phyloP scores from a whole-genome alignment of 2,888 invertebrate species.

The Bembecia ichneumoniformis region DNA sequence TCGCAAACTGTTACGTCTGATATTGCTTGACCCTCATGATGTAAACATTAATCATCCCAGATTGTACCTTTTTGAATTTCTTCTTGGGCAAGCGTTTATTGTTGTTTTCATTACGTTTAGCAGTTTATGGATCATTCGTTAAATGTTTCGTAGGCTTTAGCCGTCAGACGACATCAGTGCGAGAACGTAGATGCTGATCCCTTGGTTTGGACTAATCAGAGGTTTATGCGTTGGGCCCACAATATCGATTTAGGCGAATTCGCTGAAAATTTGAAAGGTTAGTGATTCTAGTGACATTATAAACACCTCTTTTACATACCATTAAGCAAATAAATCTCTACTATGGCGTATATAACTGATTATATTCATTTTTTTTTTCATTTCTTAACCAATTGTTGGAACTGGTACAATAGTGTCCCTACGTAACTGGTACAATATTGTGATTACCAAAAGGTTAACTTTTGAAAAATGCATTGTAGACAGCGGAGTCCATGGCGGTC shows the following conservation, averaged over 20 bases:
- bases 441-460: too few relatives aligned
- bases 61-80: constrained; percentile 19
- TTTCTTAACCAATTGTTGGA: too few relatives aligned
- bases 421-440: too few relatives aligned
- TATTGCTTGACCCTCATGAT: constrained; percentile 32
- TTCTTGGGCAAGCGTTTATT: constrained; percentile 25
- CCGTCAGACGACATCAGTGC: constrained; percentile 88
- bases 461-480: constrained; percentile 64
- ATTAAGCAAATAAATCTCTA: too few relatives aligned
- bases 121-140: background rate
- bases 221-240: constrained; percentile 94
- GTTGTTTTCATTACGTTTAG: constrained; percentile 19
- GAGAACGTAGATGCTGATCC: constrained; percentile 92
- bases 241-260: constrained; percentile 95
- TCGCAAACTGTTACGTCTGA: constrained; percentile 32
- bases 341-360: too few relatives aligned
- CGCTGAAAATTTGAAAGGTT: constrained; percentile 92
- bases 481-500: constrained; percentile 94
- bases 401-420: too few relatives aligned
- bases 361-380: too few relatives aligned
- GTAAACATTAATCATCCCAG: constrained; percentile 48
- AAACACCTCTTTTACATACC: background rate
- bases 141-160: constrained; percentile 76
- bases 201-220: constrained; percentile 95
- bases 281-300: constrained; percentile 10